These are phyloP conservation scores for Bactericera cockerelli DNA, from an alignment of 1,140 invertebrate genomes.

Conservation along the genomic window DNA sequence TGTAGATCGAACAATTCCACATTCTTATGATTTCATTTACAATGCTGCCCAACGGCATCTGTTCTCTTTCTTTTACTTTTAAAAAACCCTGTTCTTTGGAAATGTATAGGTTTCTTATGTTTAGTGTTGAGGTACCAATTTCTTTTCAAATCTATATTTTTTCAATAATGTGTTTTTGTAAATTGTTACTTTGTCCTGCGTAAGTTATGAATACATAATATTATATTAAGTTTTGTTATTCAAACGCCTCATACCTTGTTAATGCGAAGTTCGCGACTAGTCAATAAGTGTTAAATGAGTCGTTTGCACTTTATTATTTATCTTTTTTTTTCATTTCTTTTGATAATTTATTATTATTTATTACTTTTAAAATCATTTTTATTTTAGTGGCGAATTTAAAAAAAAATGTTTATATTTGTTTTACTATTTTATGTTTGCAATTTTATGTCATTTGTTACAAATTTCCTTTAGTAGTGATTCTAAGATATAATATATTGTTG, in stretches of 20 bases:
- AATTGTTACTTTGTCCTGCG: no score
- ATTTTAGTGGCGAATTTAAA: constrained; percentile 1
- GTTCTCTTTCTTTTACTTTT: not conserved
- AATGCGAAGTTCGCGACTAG: constrained; percentile 4
- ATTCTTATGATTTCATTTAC: not conserved
- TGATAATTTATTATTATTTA: constrained; percentile 4
- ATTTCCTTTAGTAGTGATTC: not conserved
- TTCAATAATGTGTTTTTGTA: not conserved
- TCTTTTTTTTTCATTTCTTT: not conserved
- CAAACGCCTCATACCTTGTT: constrained; percentile 9
- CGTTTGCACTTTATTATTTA: constrained; percentile 5
- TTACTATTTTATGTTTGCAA: constrained; percentile 3
- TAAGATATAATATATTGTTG: not conserved
- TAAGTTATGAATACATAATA: not conserved
- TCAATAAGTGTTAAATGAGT: constrained; percentile 8
- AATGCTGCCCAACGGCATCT: constrained; percentile 1
- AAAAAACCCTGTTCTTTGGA: not conserved
- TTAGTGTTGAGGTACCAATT: not conserved
- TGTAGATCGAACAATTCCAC: constrained; percentile 16
- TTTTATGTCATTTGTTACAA: constrained; percentile 8
- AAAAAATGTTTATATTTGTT: constrained; percentile 5
- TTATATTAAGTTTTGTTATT: constrained; percentile 7
- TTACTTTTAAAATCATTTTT: constrained; percentile 3
- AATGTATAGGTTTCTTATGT: not conserved
- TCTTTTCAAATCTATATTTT: constrained; percentile 9